Base-by-base conservation (phyloP, 2,888 invertebrate species). In the Elysia crispata region DNA sequence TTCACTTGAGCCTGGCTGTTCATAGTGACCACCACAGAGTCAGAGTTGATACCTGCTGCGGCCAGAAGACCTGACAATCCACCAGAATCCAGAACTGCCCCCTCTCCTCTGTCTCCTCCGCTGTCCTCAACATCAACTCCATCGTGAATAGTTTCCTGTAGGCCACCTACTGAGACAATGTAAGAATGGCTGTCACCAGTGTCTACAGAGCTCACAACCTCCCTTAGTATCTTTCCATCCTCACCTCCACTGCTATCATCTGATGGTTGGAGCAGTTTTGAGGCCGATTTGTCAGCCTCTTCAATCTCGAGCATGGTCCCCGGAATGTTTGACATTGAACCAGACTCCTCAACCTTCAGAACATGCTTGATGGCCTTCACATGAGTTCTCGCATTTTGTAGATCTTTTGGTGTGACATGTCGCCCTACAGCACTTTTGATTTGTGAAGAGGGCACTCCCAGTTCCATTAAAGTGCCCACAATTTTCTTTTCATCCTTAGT, bases 1-100 rank as follows among this genome's bases (percentile, higher is more conserved):
- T 66, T 64, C 23, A 41, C 74, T 25, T 50, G 66, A 25, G 60
- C 20, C 60, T 60, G 20, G 20, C n/a, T 23, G 57, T 74, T 79
- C 57, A 73, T 74, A 54, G 79, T 79, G 30, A 79, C 57, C 18
- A 79, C 79, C 0, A 79, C 79, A 25, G 79, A 74, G 20, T 79
- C 79, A 15, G 79, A 79, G 67, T 74, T 79, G 57, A 79, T 31
- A n/a, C 79, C 80, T 28, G 80, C 80, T 11, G 80, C 80, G 60
- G 80, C 76, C 60, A 80, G 28, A 25, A 80, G 70, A 1, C 80
- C 80, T 64, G 80, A 76, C 6, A 80, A 28, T 6, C 80, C 80
- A 41, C 70, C 54, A n/a, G 73, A 76, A 13, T 70, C 70, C 33
- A 30, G 60, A 30, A n/a, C 25, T 0, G n/a, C 23, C 13, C 15